Conservation (phyloP, 2,888 invertebrate species). For the Noctua janthina region DNA sequence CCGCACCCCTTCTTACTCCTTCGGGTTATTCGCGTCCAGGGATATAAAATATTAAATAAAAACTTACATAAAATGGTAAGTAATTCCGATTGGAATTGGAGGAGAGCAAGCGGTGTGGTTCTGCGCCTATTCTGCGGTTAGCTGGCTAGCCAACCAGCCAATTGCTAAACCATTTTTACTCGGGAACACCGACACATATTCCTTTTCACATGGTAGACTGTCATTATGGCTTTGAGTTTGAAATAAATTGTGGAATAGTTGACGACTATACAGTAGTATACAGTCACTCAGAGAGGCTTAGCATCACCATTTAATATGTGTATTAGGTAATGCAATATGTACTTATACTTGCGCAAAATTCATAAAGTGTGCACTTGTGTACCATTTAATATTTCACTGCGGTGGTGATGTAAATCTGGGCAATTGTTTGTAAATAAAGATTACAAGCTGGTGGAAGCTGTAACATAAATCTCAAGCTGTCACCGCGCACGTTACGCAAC, state of each 20-base stretch:
- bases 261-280: conserved; percentile 20
- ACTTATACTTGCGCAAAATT: conserved; percentile 45
- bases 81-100: conserved; percentile 88
- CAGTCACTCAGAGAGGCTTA: conserved; percentile 43
- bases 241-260: conserved; percentile 60
- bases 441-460: conserved; percentile 72
- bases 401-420: conserved; percentile 71
- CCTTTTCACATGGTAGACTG: conserved; percentile 29
- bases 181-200: conserved; percentile 36
- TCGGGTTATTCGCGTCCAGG: conserved; percentile 84
- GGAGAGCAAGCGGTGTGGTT: conserved; percentile 81
- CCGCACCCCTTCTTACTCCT: conserved; percentile 77
- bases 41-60: conserved; percentile 90
- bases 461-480: conserved; percentile 78
- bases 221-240: conserved; percentile 42
- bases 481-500: conserved; percentile 82
- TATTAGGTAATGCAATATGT: conserved; percentile 32
- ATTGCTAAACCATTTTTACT: conserved; percentile 51
- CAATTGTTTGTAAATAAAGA: conserved; percentile 80
- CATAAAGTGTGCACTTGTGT: conserved; percentile 50
- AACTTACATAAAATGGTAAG: conserved; percentile 88
- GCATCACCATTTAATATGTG: conserved; percentile 11
- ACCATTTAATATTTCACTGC: conserved; percentile 59
- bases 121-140: conserved; percentile 83
- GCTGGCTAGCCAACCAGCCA: conserved; percentile 73